Base-by-base conservation (phyloP, 2,797 vertebrate species). In the Gallinago nigripennis region DNA sequence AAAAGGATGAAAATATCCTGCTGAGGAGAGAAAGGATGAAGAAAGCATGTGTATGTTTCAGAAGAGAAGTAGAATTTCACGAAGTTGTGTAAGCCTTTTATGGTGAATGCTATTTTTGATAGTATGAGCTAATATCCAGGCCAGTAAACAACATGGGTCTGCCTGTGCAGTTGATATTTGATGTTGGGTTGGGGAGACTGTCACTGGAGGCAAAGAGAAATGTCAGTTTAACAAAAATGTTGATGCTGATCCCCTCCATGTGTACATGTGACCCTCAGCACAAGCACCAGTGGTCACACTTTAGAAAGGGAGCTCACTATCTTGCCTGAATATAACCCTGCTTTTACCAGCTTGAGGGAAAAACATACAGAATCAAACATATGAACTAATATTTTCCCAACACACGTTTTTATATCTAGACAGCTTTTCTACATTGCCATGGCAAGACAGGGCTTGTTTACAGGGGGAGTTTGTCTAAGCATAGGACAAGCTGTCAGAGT, bases 371-470 rank as follows among this genome's bases (percentile, higher is more conserved):
- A 48, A 31, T 86, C 68, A 92, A 70, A 53, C 1, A 4, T 30
- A 48, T 25, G 14, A 82, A 79, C 12, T 20, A 37, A 9, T 86
- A 45, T 80, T 87, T 86, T 85, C 19, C 9, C 18, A 78, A 58
- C 12, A 54, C 4, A 31, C 2, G 8, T 87, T 89, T 88, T 87
- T 92, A 25, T 82, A 69, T 33, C 37, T 69, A 35, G 69, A 82
- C 24, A 92, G 19, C 4, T 91, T 92, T 94, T 83, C 28, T 82
- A 41, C 27, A 66, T 54, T 71, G 50, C 27, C 41, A 12, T 53
- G 45, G 69, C 57, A 93, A 77, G 51, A 66, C 19, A 82, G 28
- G 48, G 10, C 56, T 91, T 85, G 89, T 92, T 91, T 94, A 87
- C 60, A 53, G 28, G 14, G 17, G 2, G 11, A 77, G 31, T 77